phyloP scores from a whole-genome alignment of 2,888 invertebrate genomes.

The Lumbricus terrestris region DNA sequence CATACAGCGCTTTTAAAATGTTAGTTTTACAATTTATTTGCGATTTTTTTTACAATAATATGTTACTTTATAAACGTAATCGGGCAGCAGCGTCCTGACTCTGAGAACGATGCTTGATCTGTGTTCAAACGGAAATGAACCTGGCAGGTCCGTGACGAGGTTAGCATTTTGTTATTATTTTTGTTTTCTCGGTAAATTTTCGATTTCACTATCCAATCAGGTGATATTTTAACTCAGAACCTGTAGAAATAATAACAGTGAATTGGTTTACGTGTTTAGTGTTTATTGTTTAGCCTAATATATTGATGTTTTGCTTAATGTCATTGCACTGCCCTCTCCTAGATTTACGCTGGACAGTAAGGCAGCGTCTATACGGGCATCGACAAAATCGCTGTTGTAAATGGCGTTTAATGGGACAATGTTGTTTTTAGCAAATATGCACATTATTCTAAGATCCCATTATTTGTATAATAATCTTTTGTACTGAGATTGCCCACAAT shows the following conservation, averaged over 20 bases:
- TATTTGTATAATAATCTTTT: background rate
- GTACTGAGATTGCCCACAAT: background rate
- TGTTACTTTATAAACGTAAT: too few species aligned
- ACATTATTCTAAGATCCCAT: background rate
- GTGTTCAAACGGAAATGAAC: background rate
- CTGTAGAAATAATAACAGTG: background rate
- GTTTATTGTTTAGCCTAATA: background rate
- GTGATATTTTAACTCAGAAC: background rate
- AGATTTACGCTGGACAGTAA: background rate
- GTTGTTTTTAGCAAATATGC: background rate
- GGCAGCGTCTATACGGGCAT: background rate
- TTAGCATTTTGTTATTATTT: background rate
- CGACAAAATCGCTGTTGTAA: background rate
- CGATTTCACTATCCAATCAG: background rate
- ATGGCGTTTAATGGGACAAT: background rate
- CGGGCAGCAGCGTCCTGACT: background rate
- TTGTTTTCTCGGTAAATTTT: background rate
- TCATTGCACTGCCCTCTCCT: background rate
- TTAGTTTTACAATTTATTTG: too few species aligned
- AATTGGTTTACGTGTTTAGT: background rate
- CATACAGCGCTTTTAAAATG: too few species aligned
- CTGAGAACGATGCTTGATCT: background rate
- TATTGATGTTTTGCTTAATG: background rate
- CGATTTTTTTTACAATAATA: too few species aligned
- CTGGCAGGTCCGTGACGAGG: background rate